These are phyloP conservation scores for Tamandua tetradactyla DNA, from an alignment of 2,797 vertebrate species.

Conservation along the genomic window DNA sequence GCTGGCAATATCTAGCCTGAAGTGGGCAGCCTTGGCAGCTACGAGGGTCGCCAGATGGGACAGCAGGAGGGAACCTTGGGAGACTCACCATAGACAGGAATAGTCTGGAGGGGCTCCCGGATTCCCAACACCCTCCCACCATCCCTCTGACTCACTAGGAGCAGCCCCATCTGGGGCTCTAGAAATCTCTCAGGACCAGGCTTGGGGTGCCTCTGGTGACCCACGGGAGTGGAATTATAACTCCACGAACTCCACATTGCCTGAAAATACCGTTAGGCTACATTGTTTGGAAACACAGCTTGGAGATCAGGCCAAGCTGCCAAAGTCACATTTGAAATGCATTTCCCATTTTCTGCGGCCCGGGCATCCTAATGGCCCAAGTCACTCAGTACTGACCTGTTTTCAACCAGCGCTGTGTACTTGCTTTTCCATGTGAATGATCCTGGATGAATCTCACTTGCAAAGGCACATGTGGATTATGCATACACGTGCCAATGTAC, in stretches of 20 bases:
- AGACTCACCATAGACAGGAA: not conserved
- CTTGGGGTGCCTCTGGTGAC: not conserved
- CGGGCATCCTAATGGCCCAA: not conserved
- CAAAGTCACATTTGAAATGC: slow-evolving; percentile 10
- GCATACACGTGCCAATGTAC: not conserved
- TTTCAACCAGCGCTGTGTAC: slow-evolving; percentile 13
- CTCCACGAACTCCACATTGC: not conserved
- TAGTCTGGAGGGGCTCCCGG: not conserved
- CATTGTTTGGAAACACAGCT: not conserved
- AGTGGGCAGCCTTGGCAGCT: not conserved
- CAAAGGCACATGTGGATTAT: not conserved
- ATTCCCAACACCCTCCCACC: not conserved
- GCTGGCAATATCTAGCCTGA: not conserved
- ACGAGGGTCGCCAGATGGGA: not conserved
- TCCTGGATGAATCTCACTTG: not conserved
- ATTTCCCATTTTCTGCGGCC: slow-evolving; percentile 59
- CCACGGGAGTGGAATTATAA: not conserved
- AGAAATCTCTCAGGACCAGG: not conserved
- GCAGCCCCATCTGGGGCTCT: not conserved
- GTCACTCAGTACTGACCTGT: slow-evolving; percentile 65
- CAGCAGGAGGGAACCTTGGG: not conserved
- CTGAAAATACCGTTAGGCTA: not conserved
- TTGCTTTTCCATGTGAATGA: slow-evolving; percentile 13
- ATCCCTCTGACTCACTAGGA: not conserved
- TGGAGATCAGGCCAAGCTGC: slow-evolving; percentile 1